These are phyloP conservation scores for Drosophila fuyamai DNA, from an alignment of 1,140 invertebrate genomes.

Conservation along the genomic window DNA sequence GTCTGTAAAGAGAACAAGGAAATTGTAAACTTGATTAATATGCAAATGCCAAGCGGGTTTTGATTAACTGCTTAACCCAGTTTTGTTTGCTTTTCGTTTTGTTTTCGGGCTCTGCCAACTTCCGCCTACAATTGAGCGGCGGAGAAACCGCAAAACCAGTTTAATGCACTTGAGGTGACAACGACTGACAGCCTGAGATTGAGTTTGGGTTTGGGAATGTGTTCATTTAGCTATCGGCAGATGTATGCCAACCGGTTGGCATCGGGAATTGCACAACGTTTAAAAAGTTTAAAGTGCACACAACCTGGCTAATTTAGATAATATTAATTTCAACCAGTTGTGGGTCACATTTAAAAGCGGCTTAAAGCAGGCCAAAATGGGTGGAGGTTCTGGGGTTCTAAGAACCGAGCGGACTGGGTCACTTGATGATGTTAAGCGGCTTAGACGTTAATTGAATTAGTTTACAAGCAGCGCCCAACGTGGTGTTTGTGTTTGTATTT, in stretches of 20 bases:
- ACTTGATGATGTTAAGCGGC: constrained; percentile 78
- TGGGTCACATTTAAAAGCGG: constrained; percentile 26
- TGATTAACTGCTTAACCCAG: constrained; percentile 74
- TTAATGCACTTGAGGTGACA: constrained; percentile 68
- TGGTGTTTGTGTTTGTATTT: constrained; percentile 28
- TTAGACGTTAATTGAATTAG: constrained; percentile 82
- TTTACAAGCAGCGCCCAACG: constrained; percentile 66
- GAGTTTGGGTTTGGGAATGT: constrained; percentile 17
- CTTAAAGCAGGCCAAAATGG: neutral
- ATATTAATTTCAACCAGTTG: constrained; percentile 40
- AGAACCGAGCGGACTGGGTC: constrained; percentile 44
- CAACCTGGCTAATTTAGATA: constrained; percentile 38
- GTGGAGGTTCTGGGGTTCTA: neutral
- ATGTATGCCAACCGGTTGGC: constrained; percentile 19
- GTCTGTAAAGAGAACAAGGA: constrained; percentile 56
- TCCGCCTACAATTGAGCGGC: constrained; percentile 53
- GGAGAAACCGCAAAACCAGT: constrained; percentile 49
- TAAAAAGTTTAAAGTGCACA: constrained; percentile 20
- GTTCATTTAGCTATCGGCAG: constrained; percentile 29
- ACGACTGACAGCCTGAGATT: constrained; percentile 13
- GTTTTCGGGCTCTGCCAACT: constrained; percentile 22
- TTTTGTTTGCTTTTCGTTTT: constrained; percentile 48
- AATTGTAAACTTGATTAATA: constrained; percentile 75
- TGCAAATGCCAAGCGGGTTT: constrained; percentile 67
- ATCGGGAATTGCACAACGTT: constrained; percentile 26